Conservation (phyloP, 2,888 invertebrate genomes). For the Phalangium opilio region DNA sequence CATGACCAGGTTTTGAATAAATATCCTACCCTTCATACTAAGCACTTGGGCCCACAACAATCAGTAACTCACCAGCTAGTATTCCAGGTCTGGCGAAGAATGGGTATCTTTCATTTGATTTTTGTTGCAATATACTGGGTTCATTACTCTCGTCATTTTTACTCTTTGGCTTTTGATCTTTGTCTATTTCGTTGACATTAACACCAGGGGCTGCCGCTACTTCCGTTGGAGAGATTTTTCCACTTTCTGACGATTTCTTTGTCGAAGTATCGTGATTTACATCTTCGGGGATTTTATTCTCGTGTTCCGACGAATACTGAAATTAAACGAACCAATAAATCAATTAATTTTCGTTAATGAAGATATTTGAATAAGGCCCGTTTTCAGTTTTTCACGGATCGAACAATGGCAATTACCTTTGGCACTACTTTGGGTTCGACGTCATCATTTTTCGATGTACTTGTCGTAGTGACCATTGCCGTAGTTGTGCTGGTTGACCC, state of each 20-base stretch:
- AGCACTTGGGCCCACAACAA: too few relatives aligned
- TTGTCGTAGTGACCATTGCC: constrained; percentile 11
- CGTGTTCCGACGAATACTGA: constrained; percentile 7
- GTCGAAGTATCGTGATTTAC: constrained; percentile 14
- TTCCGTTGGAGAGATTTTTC: constrained; percentile 7
- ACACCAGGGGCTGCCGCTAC: too few relatives aligned
- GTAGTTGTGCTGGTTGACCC: constrained; percentile 6
- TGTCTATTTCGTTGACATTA: too few relatives aligned
- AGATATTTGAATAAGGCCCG: too few relatives aligned
- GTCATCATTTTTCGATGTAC: constrained; percentile 3
- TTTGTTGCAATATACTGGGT: constrained; percentile 14
- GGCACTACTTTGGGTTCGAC: too few relatives aligned
- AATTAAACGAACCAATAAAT: too few relatives aligned
- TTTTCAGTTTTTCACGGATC: too few relatives aligned
- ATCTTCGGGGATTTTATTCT: constrained; percentile 15
- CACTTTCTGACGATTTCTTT: constrained; percentile 1
- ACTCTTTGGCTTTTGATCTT: too few relatives aligned
- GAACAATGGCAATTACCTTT: too few relatives aligned
- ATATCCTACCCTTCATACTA: too few relatives aligned
- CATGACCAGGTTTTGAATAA: too few relatives aligned
- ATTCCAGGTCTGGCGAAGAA: constrained; percentile 22
- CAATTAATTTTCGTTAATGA: too few relatives aligned
- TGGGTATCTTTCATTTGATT: constrained; percentile 15
- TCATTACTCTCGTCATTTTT: constrained; percentile 14
- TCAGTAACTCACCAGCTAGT: constrained; percentile 20